Evolutionary conservation across 2,797 vertebrate genomes (phyloP).

Genomic region (Sorex maritimensis): DNA sequence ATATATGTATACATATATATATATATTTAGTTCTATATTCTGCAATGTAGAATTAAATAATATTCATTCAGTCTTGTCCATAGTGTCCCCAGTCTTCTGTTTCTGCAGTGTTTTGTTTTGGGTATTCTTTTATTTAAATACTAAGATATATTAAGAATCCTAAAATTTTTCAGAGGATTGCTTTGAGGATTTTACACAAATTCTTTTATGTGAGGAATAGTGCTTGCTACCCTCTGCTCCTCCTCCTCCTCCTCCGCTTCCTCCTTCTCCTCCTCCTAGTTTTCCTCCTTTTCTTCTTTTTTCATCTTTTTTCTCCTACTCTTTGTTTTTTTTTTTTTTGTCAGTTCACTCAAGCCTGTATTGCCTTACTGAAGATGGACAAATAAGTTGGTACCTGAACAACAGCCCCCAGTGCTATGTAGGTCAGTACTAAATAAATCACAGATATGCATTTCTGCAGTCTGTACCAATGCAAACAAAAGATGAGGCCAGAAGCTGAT

Average conservation of each 20-base stretch:
- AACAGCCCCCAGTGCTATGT: neutral
- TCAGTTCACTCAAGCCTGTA: neutral
- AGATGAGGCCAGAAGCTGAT: neutral
- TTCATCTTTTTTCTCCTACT: no score
- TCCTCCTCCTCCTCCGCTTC: no score
- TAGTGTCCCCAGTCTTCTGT: neutral
- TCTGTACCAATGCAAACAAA: neutral
- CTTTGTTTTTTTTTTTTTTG: no score
- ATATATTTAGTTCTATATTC: neutral
- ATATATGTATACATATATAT: no score
- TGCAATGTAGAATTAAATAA: neutral
- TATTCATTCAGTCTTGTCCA: neutral
- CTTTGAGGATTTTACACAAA: neutral
- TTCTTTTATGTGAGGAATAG: no score
- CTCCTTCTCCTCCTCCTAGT: no score
- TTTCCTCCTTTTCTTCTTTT: no score
- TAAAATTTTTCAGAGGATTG: neutral
- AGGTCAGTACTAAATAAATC: neutral
- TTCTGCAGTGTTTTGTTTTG: neutral
- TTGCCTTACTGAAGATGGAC: neutral
- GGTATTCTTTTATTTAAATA: neutral
- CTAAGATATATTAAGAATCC: neutral
- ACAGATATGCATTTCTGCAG: neutral
- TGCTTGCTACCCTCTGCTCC: no score
- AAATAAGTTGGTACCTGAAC: neutral